Evolutionary conservation across 1,140 invertebrate species (phyloP), one percentile per base, ranked within the genome.

Genomic region (Camponotus floridanus): DNA sequence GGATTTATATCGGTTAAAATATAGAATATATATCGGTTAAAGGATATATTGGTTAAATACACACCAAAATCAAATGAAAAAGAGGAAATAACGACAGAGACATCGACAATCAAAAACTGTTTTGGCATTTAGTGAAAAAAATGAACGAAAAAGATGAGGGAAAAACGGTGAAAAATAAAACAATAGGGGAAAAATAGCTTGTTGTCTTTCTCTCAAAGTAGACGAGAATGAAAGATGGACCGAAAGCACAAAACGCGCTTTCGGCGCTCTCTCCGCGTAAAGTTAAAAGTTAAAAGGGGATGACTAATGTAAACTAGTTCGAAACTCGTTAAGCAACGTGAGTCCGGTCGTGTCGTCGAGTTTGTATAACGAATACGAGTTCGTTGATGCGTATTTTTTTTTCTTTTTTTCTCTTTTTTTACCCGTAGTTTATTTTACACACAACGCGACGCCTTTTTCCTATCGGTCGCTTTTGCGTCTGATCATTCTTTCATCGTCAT

Each of bases 321-420:
- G 87, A 64, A 87, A 79, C 73, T 87, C 85, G 86, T 88, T 79
- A 73, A 74, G 59, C 76, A 84, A 87, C 65, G 78, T 70, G 59
- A 81, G 67, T 76, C 62, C 55, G 76, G 73, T 61, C 71, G 79
- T 61, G 65, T 74, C 70, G 59, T 15, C 57, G 59, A 84, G 70
- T 74, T 79, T 61, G 26, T 79, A 67, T 18, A 79, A 67, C 51
- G 48, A 74, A 78, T 36, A 55, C 62, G 45, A 64, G 45, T 64
- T 55, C 21, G 62, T 42, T 33, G 31, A 18, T 18, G 57, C n/a
- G 9, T 48, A 65, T 78, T 65, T 78, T n/a, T 36, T 67, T 67
- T 48, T 9, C 33, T 18, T 31, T 7, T 15, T 51, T 59, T 36
- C 8, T 11, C 6, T 18, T 2, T 5, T n/a, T 5, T 7, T 45